These are phyloP conservation scores for Neomicropteryx cornuta DNA, from an alignment of 1,140 invertebrate species.

Conservation along the genomic window DNA sequence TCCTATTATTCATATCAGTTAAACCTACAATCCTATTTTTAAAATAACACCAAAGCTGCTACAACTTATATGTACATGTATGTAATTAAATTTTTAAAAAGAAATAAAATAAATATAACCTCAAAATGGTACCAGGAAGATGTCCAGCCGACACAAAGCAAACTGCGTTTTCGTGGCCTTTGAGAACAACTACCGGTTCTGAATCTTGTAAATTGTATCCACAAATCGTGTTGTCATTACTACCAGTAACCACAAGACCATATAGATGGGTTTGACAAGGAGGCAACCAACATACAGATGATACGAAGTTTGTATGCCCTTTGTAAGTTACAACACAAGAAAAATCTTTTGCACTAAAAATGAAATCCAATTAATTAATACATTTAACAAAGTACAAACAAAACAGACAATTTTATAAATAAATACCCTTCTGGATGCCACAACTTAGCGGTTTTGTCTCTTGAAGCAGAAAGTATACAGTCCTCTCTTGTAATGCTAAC, in stretches of 20 bases:
- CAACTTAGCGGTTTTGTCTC: constrained; percentile 74
- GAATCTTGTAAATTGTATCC: constrained; percentile 54
- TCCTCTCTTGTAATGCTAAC: constrained; percentile 55
- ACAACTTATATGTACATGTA: too few species aligned
- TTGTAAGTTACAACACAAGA: constrained; percentile 54
- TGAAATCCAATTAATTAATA: constrained; percentile 16
- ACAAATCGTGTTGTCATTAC: constrained; percentile 77
- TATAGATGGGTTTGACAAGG: constrained; percentile 55
- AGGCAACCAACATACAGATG: constrained; percentile 62
- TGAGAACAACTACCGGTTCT: constrained; percentile 52
- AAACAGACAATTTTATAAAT: constrained; percentile 11
- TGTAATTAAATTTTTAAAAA: too few species aligned
- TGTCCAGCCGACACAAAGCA: constrained; percentile 35
- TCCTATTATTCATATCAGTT: too few species aligned
- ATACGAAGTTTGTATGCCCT: constrained; percentile 81
- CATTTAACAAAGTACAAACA: constrained; percentile 7
- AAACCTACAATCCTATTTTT: too few species aligned
- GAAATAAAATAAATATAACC: constrained; percentile 17
- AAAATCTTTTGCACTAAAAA: constrained; percentile 43
- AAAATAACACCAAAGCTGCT: too few species aligned
- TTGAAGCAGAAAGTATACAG: constrained; percentile 70
- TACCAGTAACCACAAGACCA: constrained; percentile 77
- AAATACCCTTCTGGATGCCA: constrained; percentile 72
- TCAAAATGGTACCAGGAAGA: constrained; percentile 36
- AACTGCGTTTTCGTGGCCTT: constrained; percentile 68